Conservation (phyloP, 2,888 invertebrate species). For the Brenthis daphne region DNA sequence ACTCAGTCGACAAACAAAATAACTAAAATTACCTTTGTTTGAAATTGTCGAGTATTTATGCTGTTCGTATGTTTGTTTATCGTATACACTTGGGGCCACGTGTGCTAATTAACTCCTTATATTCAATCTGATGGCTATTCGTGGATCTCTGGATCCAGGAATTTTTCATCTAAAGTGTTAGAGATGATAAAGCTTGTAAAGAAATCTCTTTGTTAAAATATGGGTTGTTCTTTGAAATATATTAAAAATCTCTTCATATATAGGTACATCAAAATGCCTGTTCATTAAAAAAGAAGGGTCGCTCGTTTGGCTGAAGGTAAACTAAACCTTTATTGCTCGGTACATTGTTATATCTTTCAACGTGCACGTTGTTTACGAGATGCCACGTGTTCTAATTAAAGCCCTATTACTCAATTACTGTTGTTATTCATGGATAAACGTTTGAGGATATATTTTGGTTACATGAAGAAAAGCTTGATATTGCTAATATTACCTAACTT, state of each 20-base stretch:
- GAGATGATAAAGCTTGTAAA: no score
- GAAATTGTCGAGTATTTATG: constrained; percentile 1
- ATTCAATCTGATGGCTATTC: no score
- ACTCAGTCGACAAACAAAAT: constrained; percentile 4
- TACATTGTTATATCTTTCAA: background rate
- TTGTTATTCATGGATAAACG: constrained; percentile 57
- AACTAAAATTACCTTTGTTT: constrained; percentile 11
- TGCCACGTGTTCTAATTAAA: constrained; percentile 50
- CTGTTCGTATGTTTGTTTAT: background rate
- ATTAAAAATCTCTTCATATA: no score
- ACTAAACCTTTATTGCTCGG: background rate
- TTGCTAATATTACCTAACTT: no score
- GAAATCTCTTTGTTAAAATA: no score
- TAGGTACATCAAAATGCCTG: no score
- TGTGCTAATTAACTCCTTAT: constrained; percentile 2
- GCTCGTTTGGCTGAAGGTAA: background rate
- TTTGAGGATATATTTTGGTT: background rate
- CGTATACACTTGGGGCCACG: background rate
- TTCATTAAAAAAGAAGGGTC: no score
- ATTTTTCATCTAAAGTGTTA: no score
- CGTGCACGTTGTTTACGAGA: constrained; percentile 50
- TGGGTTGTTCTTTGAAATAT: no score
- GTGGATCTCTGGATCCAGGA: no score
- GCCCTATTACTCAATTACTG: constrained; percentile 65
- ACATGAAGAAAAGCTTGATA: no score